phyloP scores from a whole-genome alignment of 2,797 vertebrate species.

The Pipistrellus pipistrellus region DNA sequence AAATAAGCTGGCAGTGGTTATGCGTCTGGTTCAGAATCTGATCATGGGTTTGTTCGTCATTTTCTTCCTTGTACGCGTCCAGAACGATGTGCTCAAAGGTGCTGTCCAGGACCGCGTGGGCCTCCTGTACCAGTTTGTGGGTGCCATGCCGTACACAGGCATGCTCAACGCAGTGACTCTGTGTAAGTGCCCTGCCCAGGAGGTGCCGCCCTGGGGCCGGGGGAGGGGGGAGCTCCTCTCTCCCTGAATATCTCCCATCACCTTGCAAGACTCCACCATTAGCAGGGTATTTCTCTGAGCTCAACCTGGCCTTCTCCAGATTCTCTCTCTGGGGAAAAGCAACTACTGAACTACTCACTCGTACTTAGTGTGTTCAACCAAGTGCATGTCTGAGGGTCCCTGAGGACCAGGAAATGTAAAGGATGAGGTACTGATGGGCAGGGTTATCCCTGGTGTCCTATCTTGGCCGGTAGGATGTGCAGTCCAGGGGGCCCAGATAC shows the following conservation, averaged over 20 bases:
- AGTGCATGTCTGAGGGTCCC: background rate
- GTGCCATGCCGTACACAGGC: conserved; percentile 94
- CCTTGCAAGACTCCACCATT: background rate
- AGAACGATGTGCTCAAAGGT: conserved; percentile 90
- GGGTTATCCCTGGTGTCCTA: background rate
- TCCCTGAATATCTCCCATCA: background rate
- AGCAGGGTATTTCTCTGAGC: background rate
- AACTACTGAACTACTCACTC: background rate
- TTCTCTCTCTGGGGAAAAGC: background rate
- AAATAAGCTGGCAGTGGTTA: conserved; percentile 93
- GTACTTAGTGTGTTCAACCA: background rate
- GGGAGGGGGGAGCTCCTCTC: background rate
- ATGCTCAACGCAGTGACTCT: conserved; percentile 96
- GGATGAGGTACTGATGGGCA: background rate
- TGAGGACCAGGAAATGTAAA: background rate
- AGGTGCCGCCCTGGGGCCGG: background rate
- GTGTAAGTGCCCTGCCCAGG: conserved; percentile 91
- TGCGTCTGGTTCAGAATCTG: conserved; percentile 97
- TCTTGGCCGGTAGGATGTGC: background rate
- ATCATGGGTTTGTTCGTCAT: conserved; percentile 94
- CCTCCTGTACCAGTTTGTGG: conserved; percentile 95
- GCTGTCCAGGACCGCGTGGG: conserved; percentile 96
- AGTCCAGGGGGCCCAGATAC: background rate
- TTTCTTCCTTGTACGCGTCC: conserved; percentile 93
- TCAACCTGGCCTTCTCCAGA: background rate